Evolutionary conservation across 2,888 invertebrate genomes (phyloP), one percentile per base, ranked within the genome.

Genomic region (Tyria jacobaeae): DNA sequence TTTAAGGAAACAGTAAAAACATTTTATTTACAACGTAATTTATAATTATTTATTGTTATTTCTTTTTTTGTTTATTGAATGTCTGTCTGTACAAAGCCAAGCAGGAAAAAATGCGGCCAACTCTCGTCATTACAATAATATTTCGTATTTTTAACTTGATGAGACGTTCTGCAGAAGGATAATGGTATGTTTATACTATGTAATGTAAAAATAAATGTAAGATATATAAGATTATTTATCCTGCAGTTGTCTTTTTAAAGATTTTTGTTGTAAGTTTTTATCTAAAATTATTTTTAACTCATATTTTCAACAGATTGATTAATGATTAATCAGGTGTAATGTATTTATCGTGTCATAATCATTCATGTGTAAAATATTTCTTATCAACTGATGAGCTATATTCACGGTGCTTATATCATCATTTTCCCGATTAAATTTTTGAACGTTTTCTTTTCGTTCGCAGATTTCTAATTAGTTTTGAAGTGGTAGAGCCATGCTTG

Each of bases 11-110:
- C 21, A 12, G 10, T 12, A 44, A 10, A 5, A 21, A 9, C 9
- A 17, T 39, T 39, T 41, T 41, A 44, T 44, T 44, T 4, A 21
- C 17, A 12, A 44, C 21, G 1, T 21, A 21, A 44, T 41, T 2
- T 27, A 27, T 12, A n/a, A n/a, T n/a, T n/a, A 15, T 44, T 34
- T 21, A 55, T 15, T 44, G 54, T 54, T 9, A 31, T 41, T 44
- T 54, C 54, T 31, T 27, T 41, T n/a, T 54, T 27, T 6, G 21
- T 44, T 9, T 27, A 4, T 10, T 2, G 10, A 10, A 25, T 6
- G 4, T 39, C 25, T 39, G 10, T 15, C 17, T n/a, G 4, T 4
- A 17, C 10, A n/a, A 31, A 31, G 9, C 6, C 15, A 50, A 12
- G 12, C 17, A 47, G 47, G 10, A 50, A 31, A 50, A 9, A 27